Percentiles rank a stretch among this genome's conserved stretches.
Conservation (phyloP, 2,797 vertebrate genomes). For the Bradypodion ventrale region DNA sequence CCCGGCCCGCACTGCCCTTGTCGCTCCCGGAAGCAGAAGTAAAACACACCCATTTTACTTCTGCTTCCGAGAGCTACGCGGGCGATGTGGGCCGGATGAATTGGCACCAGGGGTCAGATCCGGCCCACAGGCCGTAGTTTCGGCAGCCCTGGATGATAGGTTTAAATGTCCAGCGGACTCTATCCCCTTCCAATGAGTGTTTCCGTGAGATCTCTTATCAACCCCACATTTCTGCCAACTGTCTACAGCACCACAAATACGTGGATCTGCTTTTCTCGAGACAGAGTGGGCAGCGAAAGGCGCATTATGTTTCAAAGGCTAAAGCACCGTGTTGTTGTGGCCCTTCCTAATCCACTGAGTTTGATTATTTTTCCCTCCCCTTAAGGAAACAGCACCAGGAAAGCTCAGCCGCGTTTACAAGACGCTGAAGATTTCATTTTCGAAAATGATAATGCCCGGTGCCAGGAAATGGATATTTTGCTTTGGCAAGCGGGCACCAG, state of each 20-base stretch:
- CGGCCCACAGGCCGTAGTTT: no score
- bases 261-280: not conserved
- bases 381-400: constrained; percentile 66
- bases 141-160: no score
- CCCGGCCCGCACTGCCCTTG: no score
- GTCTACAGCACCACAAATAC: not conserved
- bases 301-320: no score
- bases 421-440: constrained; percentile 50
- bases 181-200: not conserved
- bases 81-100: no score
- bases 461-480: not conserved
- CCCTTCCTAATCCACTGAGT: no score
- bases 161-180: not conserved
- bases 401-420: constrained; percentile 61
- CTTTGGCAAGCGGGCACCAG: constrained; percentile 57
- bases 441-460: constrained; percentile 23
- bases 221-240: constrained; percentile 20
- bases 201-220: not conserved
- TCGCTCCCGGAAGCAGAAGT: no score
- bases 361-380: not conserved
- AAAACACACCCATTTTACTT: no score
- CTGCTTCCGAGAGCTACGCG: no score
- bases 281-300: no score
- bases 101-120: no score
- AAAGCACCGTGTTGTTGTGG: no score